These are phyloP conservation scores for Poecilia picta DNA, from an alignment of 2,797 vertebrate species.

Conservation along the genomic window DNA sequence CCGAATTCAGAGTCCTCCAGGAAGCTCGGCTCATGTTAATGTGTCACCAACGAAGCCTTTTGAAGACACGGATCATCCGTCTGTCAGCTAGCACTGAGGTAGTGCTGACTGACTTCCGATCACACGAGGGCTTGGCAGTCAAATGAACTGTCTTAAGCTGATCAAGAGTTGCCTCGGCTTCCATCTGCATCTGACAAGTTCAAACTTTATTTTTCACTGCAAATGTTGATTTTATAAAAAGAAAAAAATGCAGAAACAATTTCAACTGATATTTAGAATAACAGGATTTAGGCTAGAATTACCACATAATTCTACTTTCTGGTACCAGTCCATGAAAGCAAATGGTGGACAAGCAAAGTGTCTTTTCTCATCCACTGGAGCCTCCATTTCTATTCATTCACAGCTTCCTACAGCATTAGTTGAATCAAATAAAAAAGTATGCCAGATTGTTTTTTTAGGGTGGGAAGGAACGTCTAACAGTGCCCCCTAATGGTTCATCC, in stretches of 20 bases:
- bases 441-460: conserved; percentile 28
- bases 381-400: conserved; percentile 42
- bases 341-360: conserved; percentile 65
- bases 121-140: conserved; percentile 53
- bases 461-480: conserved; percentile 48
- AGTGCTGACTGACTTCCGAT: conserved; percentile 56
- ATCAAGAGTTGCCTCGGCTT: conserved; percentile 66
- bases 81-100: conserved; percentile 55
- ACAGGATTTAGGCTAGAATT: conserved; percentile 55
- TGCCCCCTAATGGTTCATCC: conserved; percentile 63
- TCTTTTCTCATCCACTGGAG: conserved; percentile 51
- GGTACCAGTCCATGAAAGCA: conserved; percentile 51
- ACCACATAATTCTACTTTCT: conserved; percentile 56
- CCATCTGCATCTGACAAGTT: conserved; percentile 69
- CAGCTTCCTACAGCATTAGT: conserved; percentile 36
- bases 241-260: conserved; percentile 62
- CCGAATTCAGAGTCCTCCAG: conserved; percentile 62
- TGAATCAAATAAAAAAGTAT: conserved; percentile 43
- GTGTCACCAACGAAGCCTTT: conserved; percentile 69
- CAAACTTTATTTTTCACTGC: conserved; percentile 66
- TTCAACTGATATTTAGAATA: conserved; percentile 51
- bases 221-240: conserved; percentile 64
- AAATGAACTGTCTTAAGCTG: conserved; percentile 61
- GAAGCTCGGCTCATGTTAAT: conserved; percentile 66
- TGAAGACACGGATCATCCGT: conserved; percentile 66